Base-by-base conservation (phyloP, 2,888 invertebrate species). In the Mesochorus sp. region DNA sequence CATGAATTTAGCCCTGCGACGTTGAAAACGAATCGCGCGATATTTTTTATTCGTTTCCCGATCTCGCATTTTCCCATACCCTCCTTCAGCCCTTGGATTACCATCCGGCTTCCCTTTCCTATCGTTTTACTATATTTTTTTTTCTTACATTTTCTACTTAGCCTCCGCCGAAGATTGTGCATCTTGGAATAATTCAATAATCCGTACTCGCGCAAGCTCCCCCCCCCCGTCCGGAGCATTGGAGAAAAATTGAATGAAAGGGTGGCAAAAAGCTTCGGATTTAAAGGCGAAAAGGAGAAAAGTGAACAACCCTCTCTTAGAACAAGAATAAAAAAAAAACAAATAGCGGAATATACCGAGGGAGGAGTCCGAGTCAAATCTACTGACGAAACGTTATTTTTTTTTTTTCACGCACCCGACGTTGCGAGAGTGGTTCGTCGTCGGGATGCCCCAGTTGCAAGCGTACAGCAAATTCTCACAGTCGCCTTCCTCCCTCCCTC, bases 171-270 rank as follows among this genome's bases (percentile, higher is more conserved):
- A n/a, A n/a, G n/a, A n/a, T n/a, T n/a, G 39, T 31, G 57, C 31
- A 44, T 66, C 49, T 66, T 61, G 24, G 67, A 72, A 66, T 76
- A 72, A 72, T 49, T 19, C 12, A 37, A 64, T 49, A 34, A 34
- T 49, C 34, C n/a, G n/a, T n/a, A 26, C 49, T 24, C 49, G 24
- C 34, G 49, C 34, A 64, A n/a, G n/a, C n/a, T n/a, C n/a, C n/a
- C n/a, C n/a, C n/a, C n/a, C n/a, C n/a, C n/a, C n/a, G n/a, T n/a
- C n/a, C n/a, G n/a, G n/a, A n/a, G n/a, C n/a, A n/a, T n/a, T n/a
- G n/a, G 37, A n/a, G 10, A 31, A 28, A 14, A 62, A 6, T 34
- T 34, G 8, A 19, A 12, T 24, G 8, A 39, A 21, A 39, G 28
- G 51, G 5, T 26, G 17, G 51, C 24, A 21, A 21, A 21, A 12